Evolutionary conservation across 2,113 vertebrate species (phyloP), one percentile per base, ranked within the genome.

Genomic region (Sinocyclocheilus anophthalmus): DNA sequence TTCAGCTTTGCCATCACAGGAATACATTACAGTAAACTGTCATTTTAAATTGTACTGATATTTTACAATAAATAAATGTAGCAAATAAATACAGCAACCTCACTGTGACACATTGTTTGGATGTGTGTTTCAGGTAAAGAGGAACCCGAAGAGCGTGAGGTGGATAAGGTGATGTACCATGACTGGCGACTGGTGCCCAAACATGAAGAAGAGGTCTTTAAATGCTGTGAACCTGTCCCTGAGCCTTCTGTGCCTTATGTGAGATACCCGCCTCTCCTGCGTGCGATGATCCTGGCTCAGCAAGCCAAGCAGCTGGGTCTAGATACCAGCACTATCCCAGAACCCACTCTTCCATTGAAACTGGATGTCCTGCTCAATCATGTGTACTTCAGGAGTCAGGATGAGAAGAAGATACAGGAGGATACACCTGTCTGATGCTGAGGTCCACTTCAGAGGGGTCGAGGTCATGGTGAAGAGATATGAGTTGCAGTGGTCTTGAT

Each of bases 161-260:
- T 99, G 0, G 95, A 95, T 48, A 96, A 97, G 76, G 95, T 91
- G 75, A 96, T 99, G 97, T 96, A 99, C 90, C 98, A 99, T 0
- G 98, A 99, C 92, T 99, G 98, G 98, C 96, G 97, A 4, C 61
- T 98, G 89, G 92, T 99, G 81, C 98, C 98, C 69, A 97, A 95
- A 92, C 96, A 97, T 0, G 95, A 96, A 77, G 97, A 99, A 86
- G 95, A 94, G 75, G 90, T 92, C 82, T 96, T 99, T 84, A 96
- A 91, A 86, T 89, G 93, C 12, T 96, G 94, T 88, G 90, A 91
- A 0, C 92, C 95, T 0, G 88, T 93, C 8, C 90, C 93, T 0
- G 94, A 95, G 85, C 92, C 92, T 0, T 92, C 85, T 0, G 88
- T 92, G 37, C 90, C 88, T 26, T 84, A 88, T 0, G 94, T 96